Percentiles rank a stretch among this genome's conserved stretches.
Conservation (phyloP, 1,140 invertebrate species). For the Campoletis sonorensis region DNA sequence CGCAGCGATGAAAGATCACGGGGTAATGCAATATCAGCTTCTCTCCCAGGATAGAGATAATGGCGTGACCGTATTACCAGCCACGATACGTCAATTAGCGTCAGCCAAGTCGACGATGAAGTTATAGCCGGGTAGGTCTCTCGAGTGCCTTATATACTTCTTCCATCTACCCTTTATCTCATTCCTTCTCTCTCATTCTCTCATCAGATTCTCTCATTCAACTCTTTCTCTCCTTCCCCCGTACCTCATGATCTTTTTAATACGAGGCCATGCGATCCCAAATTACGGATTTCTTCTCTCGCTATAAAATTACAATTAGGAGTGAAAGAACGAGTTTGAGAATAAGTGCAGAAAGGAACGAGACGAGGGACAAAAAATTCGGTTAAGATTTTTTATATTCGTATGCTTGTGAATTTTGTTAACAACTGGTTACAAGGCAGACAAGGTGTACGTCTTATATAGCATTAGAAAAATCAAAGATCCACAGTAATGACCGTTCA, state of each 20-base stretch:
- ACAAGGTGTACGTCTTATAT: neutral
- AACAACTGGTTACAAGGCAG: slow-evolving; percentile 6
- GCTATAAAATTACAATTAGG: slow-evolving; percentile 55
- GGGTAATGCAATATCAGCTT: slow-evolving; percentile 61
- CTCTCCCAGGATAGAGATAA: slow-evolving; percentile 60
- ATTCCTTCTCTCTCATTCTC: slow-evolving; percentile 21
- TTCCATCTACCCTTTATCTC: slow-evolving; percentile 35
- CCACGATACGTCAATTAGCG: slow-evolving; percentile 69
- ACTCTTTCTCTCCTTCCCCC: neutral
- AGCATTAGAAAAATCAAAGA: neutral
- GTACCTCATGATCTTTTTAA: slow-evolving; percentile 24
- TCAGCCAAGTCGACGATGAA: slow-evolving; percentile 58
- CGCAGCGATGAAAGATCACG: slow-evolving; percentile 64
- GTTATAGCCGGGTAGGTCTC: slow-evolving; percentile 54
- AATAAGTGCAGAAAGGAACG: neutral
- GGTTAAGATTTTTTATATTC: slow-evolving; percentile 1
- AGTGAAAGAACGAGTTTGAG: neutral
- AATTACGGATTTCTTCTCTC: slow-evolving; percentile 47
- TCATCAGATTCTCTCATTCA: slow-evolving; percentile 42
- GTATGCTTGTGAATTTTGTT: neutral
- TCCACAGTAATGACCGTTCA: neutral
- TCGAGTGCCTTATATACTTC: slow-evolving; percentile 37
- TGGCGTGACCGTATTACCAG: slow-evolving; percentile 64
- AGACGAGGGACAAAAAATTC: slow-evolving; percentile 35
- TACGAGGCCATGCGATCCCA: slow-evolving; percentile 43